Base-by-base conservation (phyloP, 2,888 invertebrate species). In the Adineta ricciae region DNA sequence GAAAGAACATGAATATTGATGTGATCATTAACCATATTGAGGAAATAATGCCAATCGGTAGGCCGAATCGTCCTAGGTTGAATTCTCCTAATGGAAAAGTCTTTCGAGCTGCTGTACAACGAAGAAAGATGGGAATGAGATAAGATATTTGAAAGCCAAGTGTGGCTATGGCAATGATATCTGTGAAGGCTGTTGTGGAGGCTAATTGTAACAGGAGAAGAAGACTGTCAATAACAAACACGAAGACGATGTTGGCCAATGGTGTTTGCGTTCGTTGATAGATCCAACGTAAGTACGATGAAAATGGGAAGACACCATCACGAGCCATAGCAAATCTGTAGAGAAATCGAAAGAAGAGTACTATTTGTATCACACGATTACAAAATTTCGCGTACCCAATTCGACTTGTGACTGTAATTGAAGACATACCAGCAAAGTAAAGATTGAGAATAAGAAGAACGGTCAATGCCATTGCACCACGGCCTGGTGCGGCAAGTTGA, bases 321-420 rank as follows among this genome's bases (percentile, higher is more conserved):
- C 56, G 56, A 56, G 56, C 56, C 56, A 56, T n/a, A n/a, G n/a
- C 21, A 46, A 46, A 46, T 46, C 46, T 46, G 46, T 21, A 56
- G n/a, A n/a, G n/a, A n/a, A n/a, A n/a, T n/a, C n/a, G n/a, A n/a
- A n/a, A n/a, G n/a, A n/a, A n/a, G n/a, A n/a, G n/a, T n/a, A n/a
- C n/a, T n/a, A n/a, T n/a, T 46, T 46, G 46, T 46, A 46, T 46
- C n/a, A n/a, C 56, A 56, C n/a, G n/a, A n/a, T n/a, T n/a, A n/a
- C n/a, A n/a, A n/a, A n/a, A n/a, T n/a, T n/a, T n/a, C n/a, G n/a
- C n/a, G n/a, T n/a, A 56, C 24, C 56, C 56, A n/a, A 56, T 56
- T 56, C 56, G 56, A 56, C 56, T 56, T 56, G 56, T 56, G 24
- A 56, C 56, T n/a, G 56, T 56, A n/a, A 56, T 56, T 56, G 56